Percentiles rank a stretch among this genome's conserved stretches.
phyloP scores from a whole-genome alignment of 2,888 invertebrate genomes.

The Chrysotoxum bicinctum region DNA sequence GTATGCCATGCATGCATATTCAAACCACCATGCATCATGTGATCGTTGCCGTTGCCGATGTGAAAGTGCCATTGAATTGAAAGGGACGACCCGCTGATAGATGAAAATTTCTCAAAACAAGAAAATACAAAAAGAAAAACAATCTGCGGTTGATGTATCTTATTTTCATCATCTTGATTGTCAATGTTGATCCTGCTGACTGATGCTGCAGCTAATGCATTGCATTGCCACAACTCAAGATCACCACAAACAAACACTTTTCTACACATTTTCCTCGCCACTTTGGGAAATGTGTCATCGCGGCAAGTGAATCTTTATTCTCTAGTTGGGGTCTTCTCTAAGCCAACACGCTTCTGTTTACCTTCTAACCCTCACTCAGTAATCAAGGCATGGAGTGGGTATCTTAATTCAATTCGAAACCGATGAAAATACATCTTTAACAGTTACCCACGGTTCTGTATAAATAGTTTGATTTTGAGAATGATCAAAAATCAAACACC shows the following conservation, averaged over 20 bases:
- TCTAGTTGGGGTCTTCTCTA: background rate
- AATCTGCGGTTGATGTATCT: slow-evolving; percentile 23
- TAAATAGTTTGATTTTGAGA: slow-evolving; percentile 52
- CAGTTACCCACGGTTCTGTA: slow-evolving; percentile 59
- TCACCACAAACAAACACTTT: slow-evolving; percentile 33
- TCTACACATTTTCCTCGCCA: slow-evolving; percentile 33
- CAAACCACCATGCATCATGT: background rate
- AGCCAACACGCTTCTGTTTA: slow-evolving; percentile 45
- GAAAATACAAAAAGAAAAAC: slow-evolving; percentile 10
- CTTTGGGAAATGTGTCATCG: slow-evolving; percentile 58
- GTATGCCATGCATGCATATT: background rate
- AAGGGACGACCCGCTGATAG: slow-evolving; percentile 40
- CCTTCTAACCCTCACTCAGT: slow-evolving; percentile 42
- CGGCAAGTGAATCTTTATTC: slow-evolving; percentile 50
- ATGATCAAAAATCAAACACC: slow-evolving; percentile 66
- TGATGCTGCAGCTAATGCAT: slow-evolving; percentile 28
- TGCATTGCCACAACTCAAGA: slow-evolving; percentile 39
- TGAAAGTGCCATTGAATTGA: slow-evolving; percentile 19
- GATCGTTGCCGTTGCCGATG: background rate
- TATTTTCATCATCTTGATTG: slow-evolving; percentile 52
- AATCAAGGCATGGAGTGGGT: slow-evolving; percentile 44
- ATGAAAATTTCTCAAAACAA: slow-evolving; percentile 6
- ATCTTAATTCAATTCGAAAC: slow-evolving; percentile 56
- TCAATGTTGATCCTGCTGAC: slow-evolving; percentile 46
- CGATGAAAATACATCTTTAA: slow-evolving; percentile 52